phyloP scores from a whole-genome alignment of 2,797 vertebrate genomes.

The Phrynocephalus forsythii region DNA sequence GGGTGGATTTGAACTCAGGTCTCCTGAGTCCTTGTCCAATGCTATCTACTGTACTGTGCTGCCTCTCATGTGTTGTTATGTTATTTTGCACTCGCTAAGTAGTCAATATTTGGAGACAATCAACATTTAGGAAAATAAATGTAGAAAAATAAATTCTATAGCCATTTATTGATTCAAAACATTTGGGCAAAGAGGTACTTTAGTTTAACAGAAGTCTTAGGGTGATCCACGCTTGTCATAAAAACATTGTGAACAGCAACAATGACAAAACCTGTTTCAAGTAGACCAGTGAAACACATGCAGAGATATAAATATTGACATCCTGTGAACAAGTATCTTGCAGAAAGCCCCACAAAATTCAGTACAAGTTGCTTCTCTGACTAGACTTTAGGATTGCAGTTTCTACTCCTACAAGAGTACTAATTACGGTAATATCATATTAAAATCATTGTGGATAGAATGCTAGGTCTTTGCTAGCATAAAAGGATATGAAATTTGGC shows the following conservation, averaged over 20 bases:
- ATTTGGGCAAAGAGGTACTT: background rate
- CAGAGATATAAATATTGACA: background rate
- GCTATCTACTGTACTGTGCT: background rate
- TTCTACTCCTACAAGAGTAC: background rate
- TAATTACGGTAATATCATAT: too few species aligned
- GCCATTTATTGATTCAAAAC: slow-evolving; percentile 7
- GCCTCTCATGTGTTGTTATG: background rate
- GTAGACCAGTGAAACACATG: background rate
- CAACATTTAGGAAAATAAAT: slow-evolving; percentile 5
- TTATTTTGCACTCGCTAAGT: background rate
- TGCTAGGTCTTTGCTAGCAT: background rate
- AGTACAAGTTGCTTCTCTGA: background rate
- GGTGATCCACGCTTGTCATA: background rate
- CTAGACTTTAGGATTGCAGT: background rate
- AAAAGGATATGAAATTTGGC: background rate
- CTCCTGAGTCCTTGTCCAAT: too few species aligned
- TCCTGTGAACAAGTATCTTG: background rate
- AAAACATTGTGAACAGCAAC: background rate
- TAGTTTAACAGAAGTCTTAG: background rate
- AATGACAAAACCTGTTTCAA: background rate
- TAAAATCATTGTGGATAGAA: background rate
- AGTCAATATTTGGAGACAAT: background rate
- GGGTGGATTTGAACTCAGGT: too few species aligned
- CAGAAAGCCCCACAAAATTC: background rate
- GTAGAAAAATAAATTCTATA: background rate